phyloP scores from a whole-genome alignment of 2,113 vertebrate genomes.

The Bolborhynchus lineola region DNA sequence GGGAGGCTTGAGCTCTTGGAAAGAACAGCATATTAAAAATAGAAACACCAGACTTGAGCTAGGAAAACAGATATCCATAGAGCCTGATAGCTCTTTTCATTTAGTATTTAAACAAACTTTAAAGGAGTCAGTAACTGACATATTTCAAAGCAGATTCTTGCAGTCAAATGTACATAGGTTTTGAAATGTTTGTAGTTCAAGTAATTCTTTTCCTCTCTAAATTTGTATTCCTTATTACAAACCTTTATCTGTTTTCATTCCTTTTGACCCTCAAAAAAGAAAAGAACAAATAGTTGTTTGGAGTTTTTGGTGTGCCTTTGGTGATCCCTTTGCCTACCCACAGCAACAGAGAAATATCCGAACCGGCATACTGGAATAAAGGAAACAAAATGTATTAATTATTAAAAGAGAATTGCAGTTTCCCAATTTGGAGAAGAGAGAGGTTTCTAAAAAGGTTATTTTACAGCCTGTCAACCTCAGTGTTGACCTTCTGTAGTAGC shows the following conservation, averaged over 20 bases:
- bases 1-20: conserved; percentile 3
- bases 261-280: not conserved
- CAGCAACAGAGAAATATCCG: not conserved
- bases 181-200: not conserved
- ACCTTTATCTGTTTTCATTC: not conserved
- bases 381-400: not conserved
- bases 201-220: not conserved
- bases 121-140: not conserved
- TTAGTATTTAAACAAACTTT: not conserved
- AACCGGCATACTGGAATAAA: not conserved
- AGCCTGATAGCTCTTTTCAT: not conserved
- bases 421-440: not conserved
- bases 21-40: conserved; percentile 25
- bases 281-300: not conserved
- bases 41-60: not conserved
- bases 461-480: conserved; percentile 28
- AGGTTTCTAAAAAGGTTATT: conserved; percentile 22
- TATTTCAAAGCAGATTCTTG: not conserved
- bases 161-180: not conserved
- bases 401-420: not conserved
- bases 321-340: not conserved
- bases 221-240: not conserved
- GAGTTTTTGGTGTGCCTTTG: not conserved
- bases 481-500: not conserved
- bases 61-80: not conserved